Evolutionary conservation across 2,797 vertebrate genomes (phyloP).

Genomic region (Fundulus diaphanus): DNA sequence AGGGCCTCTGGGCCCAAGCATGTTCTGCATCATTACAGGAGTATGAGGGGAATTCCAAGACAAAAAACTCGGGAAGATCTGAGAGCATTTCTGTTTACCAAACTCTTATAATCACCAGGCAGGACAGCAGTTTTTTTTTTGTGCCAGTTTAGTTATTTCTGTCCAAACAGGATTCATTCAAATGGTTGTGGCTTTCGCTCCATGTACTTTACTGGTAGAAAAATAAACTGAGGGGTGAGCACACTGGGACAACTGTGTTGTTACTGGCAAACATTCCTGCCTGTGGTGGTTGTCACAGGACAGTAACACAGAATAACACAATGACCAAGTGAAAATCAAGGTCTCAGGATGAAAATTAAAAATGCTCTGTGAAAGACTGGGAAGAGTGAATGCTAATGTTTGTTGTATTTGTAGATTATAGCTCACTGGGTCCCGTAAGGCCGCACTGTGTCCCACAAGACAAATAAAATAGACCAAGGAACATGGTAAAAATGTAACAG

Average conservation of each 20-base stretch:
- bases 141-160: conserved; percentile 65
- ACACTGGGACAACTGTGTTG: conserved; percentile 61
- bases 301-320: conserved; percentile 50
- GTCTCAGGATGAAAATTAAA: conserved; percentile 37
- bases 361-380: conserved; percentile 8
- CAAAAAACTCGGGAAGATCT: conserved; percentile 34
- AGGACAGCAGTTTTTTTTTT: conserved; percentile 44
- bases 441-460: neutral
- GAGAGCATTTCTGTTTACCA: conserved; percentile 48
- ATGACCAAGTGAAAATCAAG: conserved; percentile 20
- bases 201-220: conserved; percentile 69
- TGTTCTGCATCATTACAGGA: conserved; percentile 50
- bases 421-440: conserved; percentile 2
- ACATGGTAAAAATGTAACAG: neutral
- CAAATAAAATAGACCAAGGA: neutral
- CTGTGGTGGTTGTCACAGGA: conserved; percentile 55
- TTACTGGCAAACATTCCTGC: conserved; percentile 65
- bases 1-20: conserved; percentile 31
- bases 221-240: conserved; percentile 53
- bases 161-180: conserved; percentile 65
- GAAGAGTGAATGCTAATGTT: conserved; percentile 3
- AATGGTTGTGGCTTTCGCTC: conserved; percentile 53
- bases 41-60: conserved; percentile 56
- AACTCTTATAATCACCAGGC: conserved; percentile 57
- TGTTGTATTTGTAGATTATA: neutral